Conservation (phyloP, 2,888 invertebrate genomes). For the Torymus texanus region DNA sequence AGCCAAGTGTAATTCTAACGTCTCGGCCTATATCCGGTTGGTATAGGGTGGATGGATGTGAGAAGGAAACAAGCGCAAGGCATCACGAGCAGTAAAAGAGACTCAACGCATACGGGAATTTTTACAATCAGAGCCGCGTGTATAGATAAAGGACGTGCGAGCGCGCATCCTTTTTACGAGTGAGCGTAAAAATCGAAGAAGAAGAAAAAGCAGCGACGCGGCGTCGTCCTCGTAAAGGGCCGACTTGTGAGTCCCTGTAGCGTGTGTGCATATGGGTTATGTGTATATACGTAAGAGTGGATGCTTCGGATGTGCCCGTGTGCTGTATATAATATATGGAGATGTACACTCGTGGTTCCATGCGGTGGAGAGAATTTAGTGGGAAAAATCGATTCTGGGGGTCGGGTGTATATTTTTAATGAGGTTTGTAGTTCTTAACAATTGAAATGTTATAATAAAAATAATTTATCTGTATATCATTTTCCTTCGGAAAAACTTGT, state of each 20-base stretch:
- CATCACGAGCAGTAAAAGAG: background rate
- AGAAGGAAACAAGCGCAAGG: background rate
- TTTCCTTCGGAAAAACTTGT: too few species aligned
- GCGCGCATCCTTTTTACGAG: slow-evolving; percentile 10
- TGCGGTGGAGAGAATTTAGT: too few species aligned
- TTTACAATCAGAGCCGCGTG: slow-evolving; percentile 24
- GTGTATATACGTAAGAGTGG: too few species aligned
- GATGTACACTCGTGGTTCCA: too few species aligned
- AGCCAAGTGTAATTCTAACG: slow-evolving; percentile 5
- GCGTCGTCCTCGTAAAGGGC: slow-evolving; percentile 41
- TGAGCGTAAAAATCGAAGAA: slow-evolving; percentile 39
- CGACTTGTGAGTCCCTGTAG: background rate
- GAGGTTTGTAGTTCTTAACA: too few species aligned
- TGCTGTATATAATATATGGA: too few species aligned
- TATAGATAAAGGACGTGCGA: slow-evolving; percentile 3
- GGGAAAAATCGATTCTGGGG: too few species aligned
- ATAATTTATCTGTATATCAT: too few species aligned
- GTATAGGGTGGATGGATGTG: background rate
- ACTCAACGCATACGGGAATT: slow-evolving; percentile 1
- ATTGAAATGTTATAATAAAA: too few species aligned
- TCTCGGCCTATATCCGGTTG: background rate
- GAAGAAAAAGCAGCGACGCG: background rate
- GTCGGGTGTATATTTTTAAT: too few species aligned
- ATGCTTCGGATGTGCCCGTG: too few species aligned
- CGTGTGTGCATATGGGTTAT: too few species aligned